Conservation (phyloP, 2,797 vertebrate species). For the Danio jaintianensis region DNA sequence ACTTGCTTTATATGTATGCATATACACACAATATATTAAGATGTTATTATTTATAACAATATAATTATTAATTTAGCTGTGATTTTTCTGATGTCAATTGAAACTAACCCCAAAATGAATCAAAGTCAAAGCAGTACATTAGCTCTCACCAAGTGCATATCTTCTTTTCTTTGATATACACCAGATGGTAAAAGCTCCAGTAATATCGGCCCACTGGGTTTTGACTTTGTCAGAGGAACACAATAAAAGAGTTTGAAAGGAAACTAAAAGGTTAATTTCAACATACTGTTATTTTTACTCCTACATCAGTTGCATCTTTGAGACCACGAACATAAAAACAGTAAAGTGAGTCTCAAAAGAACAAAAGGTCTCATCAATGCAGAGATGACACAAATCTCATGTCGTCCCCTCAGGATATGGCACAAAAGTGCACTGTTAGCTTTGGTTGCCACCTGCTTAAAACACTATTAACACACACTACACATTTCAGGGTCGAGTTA, state of each 20-base stretch:
- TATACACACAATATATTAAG: too few relatives aligned
- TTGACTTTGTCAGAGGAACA: not conserved
- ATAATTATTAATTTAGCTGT: too few relatives aligned
- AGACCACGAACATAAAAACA: not conserved
- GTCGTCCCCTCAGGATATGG: slow-evolving; percentile 31
- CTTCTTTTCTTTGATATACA: not conserved
- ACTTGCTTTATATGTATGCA: too few relatives aligned
- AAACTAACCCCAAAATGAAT: not conserved
- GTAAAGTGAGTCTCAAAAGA: not conserved
- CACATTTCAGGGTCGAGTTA: slow-evolving; percentile 15
- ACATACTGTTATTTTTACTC: not conserved
- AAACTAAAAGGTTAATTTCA: not conserved
- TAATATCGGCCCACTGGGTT: not conserved
- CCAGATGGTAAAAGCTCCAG: not conserved
- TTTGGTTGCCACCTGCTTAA: slow-evolving; percentile 33
- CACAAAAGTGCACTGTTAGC: slow-evolving; percentile 20
- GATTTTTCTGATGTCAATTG: not conserved
- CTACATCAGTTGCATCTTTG: not conserved
- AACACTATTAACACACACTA: slow-evolving; percentile 34
- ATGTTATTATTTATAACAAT: too few relatives aligned
- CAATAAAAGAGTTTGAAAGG: not conserved
- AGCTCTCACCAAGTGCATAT: not conserved
- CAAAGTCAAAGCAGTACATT: too few relatives aligned
- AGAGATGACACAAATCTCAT: slow-evolving; percentile 23
- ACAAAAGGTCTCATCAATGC: slow-evolving; percentile 41